Conservation (phyloP, 1,140 invertebrate species). For the Drosophila mayri region DNA sequence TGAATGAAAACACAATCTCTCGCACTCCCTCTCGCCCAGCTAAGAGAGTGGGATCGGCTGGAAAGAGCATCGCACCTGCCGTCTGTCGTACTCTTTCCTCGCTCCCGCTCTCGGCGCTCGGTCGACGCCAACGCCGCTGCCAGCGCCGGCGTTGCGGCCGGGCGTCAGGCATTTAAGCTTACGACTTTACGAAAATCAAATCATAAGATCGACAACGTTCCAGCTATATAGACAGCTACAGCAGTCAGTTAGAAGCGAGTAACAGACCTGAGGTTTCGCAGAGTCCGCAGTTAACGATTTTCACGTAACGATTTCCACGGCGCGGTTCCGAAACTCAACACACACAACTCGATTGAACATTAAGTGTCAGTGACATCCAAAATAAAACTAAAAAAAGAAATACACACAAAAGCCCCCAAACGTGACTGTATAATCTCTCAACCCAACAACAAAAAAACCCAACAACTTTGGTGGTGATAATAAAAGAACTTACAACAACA, state of each 20-base stretch:
- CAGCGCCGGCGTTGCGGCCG: constrained; percentile 17
- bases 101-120: constrained; percentile 14
- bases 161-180: constrained; percentile 74
- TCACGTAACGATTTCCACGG: constrained; percentile 46
- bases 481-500: constrained; percentile 83
- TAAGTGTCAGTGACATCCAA: constrained; percentile 81
- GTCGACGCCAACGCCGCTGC: constrained; percentile 26
- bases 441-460: constrained; percentile 41
- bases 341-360: constrained; percentile 63
- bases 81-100: constrained; percentile 66
- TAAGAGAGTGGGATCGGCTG: constrained; percentile 36
- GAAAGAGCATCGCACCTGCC: constrained; percentile 77
- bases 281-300: constrained; percentile 36
- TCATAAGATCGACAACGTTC: constrained; percentile 84
- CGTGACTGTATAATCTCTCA: constrained; percentile 69
- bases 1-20: constrained; percentile 70
- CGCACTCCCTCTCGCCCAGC: constrained; percentile 42
- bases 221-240: constrained; percentile 26
- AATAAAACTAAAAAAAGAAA: constrained; percentile 33
- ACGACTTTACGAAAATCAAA: constrained; percentile 74
- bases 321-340: constrained; percentile 50
- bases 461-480: constrained; percentile 69
- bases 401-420: constrained; percentile 38
- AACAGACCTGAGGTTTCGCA: constrained; percentile 19
- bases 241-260: constrained; percentile 7